Percentiles rank a stretch among this genome's conserved stretches.
phyloP scores from a whole-genome alignment of 64 coral and sea anemone genomes.

The Montipora efflorescens region DNA sequence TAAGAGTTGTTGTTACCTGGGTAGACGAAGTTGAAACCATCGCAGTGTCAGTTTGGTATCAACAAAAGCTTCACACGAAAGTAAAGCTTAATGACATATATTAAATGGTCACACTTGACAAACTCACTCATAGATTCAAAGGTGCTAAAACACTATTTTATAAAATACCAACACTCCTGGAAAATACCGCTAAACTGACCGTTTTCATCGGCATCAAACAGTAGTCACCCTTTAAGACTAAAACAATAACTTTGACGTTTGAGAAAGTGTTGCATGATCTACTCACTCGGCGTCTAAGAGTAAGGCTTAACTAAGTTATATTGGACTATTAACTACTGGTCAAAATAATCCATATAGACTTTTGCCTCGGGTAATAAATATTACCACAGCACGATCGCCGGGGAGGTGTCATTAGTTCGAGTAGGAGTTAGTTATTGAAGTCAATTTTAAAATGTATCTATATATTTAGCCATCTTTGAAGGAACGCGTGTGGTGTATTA shows the following conservation, averaged over 20 bases:
- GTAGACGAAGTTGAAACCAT: background rate
- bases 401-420: slow-evolving; percentile 49
- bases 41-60: too few species aligned
- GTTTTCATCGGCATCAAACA: background rate
- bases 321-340: slow-evolving; percentile 18
- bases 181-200: background rate
- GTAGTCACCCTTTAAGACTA: background rate
- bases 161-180: background rate
- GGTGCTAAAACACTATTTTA: background rate
- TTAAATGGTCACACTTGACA: background rate
- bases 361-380: slow-evolving; percentile 56
- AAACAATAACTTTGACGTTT: background rate
- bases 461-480: background rate
- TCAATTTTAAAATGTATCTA: background rate
- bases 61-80: background rate
- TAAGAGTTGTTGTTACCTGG: background rate
- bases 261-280: background rate
- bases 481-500: background rate
- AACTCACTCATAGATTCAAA: background rate
- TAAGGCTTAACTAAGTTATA: background rate
- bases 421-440: background rate
- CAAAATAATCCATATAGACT: slow-evolving; percentile 40
- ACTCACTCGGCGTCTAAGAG: background rate
- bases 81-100: background rate
- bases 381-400: slow-evolving; percentile 25